phyloP scores from a whole-genome alignment of 2,113 vertebrate species.

The Syrmaticus mikado region DNA sequence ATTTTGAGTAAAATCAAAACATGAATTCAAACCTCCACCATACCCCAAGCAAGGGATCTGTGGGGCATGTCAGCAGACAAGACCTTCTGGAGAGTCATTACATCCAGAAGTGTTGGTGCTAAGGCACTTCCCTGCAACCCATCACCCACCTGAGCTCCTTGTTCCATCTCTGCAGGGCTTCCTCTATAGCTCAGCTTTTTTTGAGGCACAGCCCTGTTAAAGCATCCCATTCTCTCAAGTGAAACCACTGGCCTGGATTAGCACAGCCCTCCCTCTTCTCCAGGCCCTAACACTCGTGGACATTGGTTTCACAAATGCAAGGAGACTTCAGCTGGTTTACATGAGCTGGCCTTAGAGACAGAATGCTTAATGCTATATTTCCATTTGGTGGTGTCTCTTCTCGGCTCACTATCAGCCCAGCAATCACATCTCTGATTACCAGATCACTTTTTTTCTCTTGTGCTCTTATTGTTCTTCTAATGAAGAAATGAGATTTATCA shows the following conservation, averaged over 20 bases:
- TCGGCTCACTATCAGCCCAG: background rate
- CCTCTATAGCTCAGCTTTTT: background rate
- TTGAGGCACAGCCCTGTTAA: background rate
- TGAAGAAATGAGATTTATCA: background rate
- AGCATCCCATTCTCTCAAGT: background rate
- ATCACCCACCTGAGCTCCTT: background rate
- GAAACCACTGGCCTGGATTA: background rate
- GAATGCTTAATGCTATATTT: accelerated
- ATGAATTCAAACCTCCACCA: background rate
- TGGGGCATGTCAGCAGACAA: background rate
- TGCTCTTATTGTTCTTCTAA: background rate
- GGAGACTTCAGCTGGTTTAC: background rate
- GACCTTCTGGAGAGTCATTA: background rate
- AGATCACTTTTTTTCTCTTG: background rate
- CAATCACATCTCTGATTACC: background rate
- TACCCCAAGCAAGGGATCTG: too few species aligned
- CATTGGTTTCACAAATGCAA: background rate
- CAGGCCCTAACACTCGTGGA: background rate
- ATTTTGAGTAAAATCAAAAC: background rate
- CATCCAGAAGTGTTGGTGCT: background rate
- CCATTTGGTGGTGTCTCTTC: background rate
- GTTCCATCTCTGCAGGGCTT: accelerated
- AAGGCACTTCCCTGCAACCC: background rate
- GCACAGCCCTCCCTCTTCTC: background rate
- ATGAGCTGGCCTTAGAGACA: background rate